These are phyloP conservation scores for Rhogogaster chlorosoma DNA, from an alignment of 2,888 invertebrate species.

Conservation along the genomic window DNA sequence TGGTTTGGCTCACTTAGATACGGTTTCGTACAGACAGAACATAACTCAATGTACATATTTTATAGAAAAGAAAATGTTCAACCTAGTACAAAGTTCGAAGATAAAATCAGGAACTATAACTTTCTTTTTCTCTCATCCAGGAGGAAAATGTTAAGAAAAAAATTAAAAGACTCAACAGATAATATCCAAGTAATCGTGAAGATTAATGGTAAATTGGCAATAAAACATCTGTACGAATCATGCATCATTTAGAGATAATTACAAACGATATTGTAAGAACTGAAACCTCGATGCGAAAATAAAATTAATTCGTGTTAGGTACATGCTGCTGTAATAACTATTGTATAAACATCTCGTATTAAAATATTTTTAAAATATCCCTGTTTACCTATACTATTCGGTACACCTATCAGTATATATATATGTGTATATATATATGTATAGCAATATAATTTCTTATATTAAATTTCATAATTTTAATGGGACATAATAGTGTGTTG, in stretches of 20 bases:
- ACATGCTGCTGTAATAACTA: constrained; percentile 47
- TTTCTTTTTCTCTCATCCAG: background rate
- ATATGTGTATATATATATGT: too few species aligned
- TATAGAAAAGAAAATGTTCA: background rate
- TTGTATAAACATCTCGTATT: constrained; percentile 44
- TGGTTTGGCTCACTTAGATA: constrained; percentile 27
- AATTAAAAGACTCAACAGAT: background rate
- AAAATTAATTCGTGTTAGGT: constrained; percentile 39
- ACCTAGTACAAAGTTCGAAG: background rate
- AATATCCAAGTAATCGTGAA: background rate
- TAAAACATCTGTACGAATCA: constrained; percentile 33
- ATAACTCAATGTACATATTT: background rate
- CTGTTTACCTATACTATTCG: constrained; percentile 49
- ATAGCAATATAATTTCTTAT: constrained; percentile 39
- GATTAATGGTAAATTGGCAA: background rate
- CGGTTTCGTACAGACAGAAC: constrained; percentile 26
- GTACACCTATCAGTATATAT: constrained; percentile 40
- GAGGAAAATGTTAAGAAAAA: background rate
- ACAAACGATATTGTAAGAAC: constrained; percentile 9
- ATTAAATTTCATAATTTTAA: constrained; percentile 24
- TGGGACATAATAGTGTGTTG: constrained; percentile 57
- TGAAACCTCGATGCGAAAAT: constrained; percentile 15
- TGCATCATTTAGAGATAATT: constrained; percentile 2
- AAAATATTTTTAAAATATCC: constrained; percentile 47
- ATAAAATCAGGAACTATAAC: background rate